Evolutionary conservation across 1,140 invertebrate genomes (phyloP), one percentile per base, ranked within the genome.

Genomic region (Drosophila ananassae): DNA sequence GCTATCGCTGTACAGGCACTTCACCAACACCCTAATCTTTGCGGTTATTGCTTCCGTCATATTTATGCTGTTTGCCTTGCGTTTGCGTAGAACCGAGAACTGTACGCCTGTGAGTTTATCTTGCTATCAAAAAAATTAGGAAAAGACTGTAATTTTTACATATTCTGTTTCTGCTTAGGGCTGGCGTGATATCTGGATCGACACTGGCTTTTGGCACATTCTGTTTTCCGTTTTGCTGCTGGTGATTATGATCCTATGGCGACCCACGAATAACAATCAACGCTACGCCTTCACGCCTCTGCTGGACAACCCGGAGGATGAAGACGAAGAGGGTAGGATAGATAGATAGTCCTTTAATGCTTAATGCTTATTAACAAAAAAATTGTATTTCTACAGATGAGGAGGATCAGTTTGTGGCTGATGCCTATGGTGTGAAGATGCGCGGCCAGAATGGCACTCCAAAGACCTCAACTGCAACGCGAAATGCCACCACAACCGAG

Each of bases 191-290:
- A 93, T 98, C 56, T 98, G 97, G 97, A 91, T 98, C 63, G 97
- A 99, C 92, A 97, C 98, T 66, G 98, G 97, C 2, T 98, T 97
- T 92, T 99, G 98, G 98, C 97, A 98, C 92, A 94, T 98, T 21
- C 92, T 98, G 17, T 99, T 99, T 92, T 97, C 96, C 17, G 93
- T 96, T 47, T 94, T 99, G 59, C 93, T 99, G 21, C 92, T 97
- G 37, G 96, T 97, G 10, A 98, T 99, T 69, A 98, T 98, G 96
- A 94, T 99, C 67, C 93, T 99, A 32, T 99, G 97, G 97, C 92
- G 98, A 73, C 98, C 98, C 3, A 97, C 97, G 2, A 97, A 97
- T 89, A 99, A 98, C 91, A 98, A 98, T 93, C 98, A 98, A 92
- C 94, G 97, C 87, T 98, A 98, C 93, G 97, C 98, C 2, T 98